Evolutionary conservation across 2,888 invertebrate genomes (phyloP).

Genomic region (Hydrotaea diabolus): DNA sequence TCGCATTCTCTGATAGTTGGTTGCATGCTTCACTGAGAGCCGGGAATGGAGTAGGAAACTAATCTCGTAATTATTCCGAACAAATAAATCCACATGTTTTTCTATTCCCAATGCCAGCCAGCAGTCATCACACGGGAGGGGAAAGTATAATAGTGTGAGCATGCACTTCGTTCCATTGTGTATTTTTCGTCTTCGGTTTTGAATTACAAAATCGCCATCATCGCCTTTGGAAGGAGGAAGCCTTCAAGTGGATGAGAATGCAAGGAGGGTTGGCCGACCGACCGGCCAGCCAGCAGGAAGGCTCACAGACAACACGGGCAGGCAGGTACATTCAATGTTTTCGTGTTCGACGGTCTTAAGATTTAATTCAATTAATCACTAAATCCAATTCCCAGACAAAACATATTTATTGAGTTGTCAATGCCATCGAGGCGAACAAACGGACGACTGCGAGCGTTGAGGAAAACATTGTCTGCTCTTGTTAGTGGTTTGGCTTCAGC

Average conservation of each 20-base stretch:
- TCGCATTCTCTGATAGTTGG: background rate
- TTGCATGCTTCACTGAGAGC: background rate
- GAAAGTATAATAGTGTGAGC: background rate
- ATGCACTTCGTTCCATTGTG: background rate
- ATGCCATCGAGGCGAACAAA: slow-evolving; percentile 60
- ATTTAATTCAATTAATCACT: slow-evolving; percentile 66
- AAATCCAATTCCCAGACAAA: slow-evolving; percentile 67
- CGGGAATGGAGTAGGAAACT: background rate
- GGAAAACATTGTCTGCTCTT: slow-evolving; percentile 36
- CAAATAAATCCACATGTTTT: slow-evolving; percentile 15
- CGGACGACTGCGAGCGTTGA: too few relatives aligned
- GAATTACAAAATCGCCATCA: slow-evolving; percentile 55
- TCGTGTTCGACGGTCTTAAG: slow-evolving; percentile 37
- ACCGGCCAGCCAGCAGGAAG: too few relatives aligned
- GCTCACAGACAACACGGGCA: background rate
- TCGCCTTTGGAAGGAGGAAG: slow-evolving; percentile 14
- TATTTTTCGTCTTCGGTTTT: slow-evolving; percentile 44
- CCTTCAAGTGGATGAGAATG: slow-evolving; percentile 17
- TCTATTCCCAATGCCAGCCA: background rate
- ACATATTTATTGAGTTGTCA: slow-evolving; percentile 68
- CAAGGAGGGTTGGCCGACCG: too few relatives aligned
- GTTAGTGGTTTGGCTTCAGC: background rate
- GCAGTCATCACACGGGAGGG: background rate
- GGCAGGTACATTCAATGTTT: slow-evolving; percentile 56
- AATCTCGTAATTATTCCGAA: slow-evolving; percentile 31